phyloP scores from a whole-genome alignment of 35 echinoderm and acorn worm genomes.

The Apostichopus japonicus region DNA sequence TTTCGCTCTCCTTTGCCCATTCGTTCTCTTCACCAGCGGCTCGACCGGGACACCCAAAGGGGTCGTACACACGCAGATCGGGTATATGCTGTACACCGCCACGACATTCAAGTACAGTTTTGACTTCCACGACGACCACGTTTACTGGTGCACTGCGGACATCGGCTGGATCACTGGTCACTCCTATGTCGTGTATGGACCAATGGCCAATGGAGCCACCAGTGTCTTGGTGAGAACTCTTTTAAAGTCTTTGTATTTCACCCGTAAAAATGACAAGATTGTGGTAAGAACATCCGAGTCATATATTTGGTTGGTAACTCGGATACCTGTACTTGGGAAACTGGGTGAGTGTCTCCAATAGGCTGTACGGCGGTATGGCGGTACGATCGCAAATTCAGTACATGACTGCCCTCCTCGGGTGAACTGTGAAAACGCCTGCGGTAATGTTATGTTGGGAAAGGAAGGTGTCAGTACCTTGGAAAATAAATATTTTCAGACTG shows the following conservation, averaged over 20 bases:
- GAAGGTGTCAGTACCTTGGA: too few relatives aligned
- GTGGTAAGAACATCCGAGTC: too few relatives aligned
- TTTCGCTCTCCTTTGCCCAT: neutral
- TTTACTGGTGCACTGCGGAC: slow-evolving; percentile 98
- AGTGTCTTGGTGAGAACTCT: slow-evolving; percentile 82
- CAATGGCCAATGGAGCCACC: slow-evolving; percentile 96
- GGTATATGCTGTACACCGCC: slow-evolving; percentile 93
- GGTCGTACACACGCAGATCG: slow-evolving; percentile 84
- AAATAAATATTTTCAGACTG: too few relatives aligned
- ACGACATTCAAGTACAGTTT: slow-evolving; percentile 98
- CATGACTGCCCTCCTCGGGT: too few relatives aligned
- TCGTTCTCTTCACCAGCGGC: slow-evolving; percentile 46
- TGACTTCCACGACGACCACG: slow-evolving; percentile 81
- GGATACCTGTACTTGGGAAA: too few relatives aligned
- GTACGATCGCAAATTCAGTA: too few relatives aligned
- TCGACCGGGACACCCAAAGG: slow-evolving; percentile 97
- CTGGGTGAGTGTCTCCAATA: too few relatives aligned
- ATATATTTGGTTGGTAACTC: too few relatives aligned
- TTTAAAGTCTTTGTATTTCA: neutral
- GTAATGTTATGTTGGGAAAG: too few relatives aligned
- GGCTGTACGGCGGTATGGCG: too few relatives aligned
- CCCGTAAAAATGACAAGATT: too few relatives aligned
- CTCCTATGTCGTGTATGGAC: slow-evolving; percentile 90
- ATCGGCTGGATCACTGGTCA: slow-evolving; percentile 99
- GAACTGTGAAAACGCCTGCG: too few relatives aligned